phyloP scores from a whole-genome alignment of 2,113 vertebrate genomes.

The Anser cygnoides region DNA sequence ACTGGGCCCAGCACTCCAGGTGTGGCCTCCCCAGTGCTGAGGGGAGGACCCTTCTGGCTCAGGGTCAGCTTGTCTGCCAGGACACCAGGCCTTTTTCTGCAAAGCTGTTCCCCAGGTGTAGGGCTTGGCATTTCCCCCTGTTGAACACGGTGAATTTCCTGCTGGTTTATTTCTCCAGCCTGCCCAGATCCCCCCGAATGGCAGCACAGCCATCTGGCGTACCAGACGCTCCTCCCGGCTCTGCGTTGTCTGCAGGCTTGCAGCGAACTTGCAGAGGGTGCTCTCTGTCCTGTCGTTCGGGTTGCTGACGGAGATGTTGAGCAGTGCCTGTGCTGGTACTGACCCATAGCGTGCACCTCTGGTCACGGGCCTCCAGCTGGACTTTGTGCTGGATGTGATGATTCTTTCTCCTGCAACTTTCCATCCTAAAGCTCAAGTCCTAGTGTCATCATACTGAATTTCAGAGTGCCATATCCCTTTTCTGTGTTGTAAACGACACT shows the following conservation, averaged over 20 bases:
- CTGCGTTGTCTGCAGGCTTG: not conserved
- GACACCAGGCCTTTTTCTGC: not conserved
- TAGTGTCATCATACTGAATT: not conserved
- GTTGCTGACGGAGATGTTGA: not conserved
- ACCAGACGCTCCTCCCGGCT: accelerated
- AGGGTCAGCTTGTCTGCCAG: not conserved
- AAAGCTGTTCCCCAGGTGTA: not conserved
- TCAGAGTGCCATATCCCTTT: not conserved
- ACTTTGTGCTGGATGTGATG: not conserved
- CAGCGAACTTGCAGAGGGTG: no score
- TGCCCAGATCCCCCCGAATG: not conserved
- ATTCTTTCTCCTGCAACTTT: not conserved
- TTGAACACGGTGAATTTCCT: not conserved
- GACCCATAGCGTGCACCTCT: not conserved
- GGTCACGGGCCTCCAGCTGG: not conserved
- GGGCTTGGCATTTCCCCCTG: not conserved
- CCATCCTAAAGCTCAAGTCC: not conserved
- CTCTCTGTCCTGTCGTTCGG: not conserved
- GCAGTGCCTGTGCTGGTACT: not conserved
- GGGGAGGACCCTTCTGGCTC: not conserved
- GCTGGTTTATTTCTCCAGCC: not conserved
- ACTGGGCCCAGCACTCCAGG: not conserved
- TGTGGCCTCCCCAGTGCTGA: not conserved
- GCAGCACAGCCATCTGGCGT: not conserved
- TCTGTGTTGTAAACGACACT: not conserved